Evolutionary conservation across 2,797 vertebrate genomes (phyloP).

Genomic region (Sebastes nivosus): DNA sequence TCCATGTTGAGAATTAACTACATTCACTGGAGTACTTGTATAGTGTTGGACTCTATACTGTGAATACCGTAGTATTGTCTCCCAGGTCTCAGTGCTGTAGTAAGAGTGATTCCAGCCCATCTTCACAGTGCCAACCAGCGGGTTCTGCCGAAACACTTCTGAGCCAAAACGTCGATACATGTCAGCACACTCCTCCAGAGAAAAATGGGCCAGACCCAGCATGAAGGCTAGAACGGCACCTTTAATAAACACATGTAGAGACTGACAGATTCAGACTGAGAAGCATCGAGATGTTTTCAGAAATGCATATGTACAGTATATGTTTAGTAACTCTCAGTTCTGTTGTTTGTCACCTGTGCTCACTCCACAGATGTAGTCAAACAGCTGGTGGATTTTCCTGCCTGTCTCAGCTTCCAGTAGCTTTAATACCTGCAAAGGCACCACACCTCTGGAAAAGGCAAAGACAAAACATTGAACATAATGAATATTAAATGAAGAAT

Average conservation of each 20-base stretch:
- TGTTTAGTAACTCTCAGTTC: background rate
- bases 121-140: slow-evolving; percentile 79
- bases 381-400: slow-evolving; percentile 79
- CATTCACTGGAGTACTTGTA: background rate
- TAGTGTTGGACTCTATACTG: background rate
- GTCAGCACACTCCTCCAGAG: slow-evolving; percentile 80
- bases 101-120: slow-evolving; percentile 86
- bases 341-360: slow-evolving; percentile 77
- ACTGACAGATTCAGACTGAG: background rate
- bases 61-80: slow-evolving; percentile 75
- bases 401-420: slow-evolving; percentile 79
- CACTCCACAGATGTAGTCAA: slow-evolving; percentile 85
- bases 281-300: background rate
- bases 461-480: background rate
- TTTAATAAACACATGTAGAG: slow-evolving; percentile 35
- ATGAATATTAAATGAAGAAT: background rate
- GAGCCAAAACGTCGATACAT: slow-evolving; percentile 82
- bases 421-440: slow-evolving; percentile 80
- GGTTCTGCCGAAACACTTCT: slow-evolving; percentile 83
- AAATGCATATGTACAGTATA: background rate
- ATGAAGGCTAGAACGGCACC: slow-evolving; percentile 82
- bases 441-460: slow-evolving; percentile 73
- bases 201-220: slow-evolving; percentile 77
- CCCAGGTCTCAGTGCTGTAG: slow-evolving; percentile 83
- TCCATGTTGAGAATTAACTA: background rate